Evolutionary conservation across 2,113 vertebrate species (phyloP), one percentile per base, ranked within the genome.

Genomic region (Zosterops lateralis): DNA sequence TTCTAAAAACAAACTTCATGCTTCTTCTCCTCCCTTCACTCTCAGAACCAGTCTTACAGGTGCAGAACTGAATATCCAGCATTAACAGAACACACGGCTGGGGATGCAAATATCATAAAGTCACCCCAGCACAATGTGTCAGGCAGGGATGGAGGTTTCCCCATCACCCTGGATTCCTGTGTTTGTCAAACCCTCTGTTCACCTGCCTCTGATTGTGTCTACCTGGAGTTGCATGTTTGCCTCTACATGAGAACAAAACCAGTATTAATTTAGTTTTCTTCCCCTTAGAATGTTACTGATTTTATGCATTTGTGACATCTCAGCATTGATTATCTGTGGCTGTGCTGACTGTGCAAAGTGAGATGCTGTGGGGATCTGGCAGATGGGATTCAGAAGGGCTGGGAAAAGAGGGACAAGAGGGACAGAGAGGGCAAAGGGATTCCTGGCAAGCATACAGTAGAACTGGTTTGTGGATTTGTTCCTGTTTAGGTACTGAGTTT

Each of bases 311-410:
- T 38, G 18, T 31, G 76, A 15, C 12, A n/a, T 16, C 7, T 75
- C 21, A 14, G 8, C 10, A 4, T 4, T 2, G 3, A 4, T 40
- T 21, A 0, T 4, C 32, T 11, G 38, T 38, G 58, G 17, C 44
- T 45, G 44, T 31, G 62, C 34, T 60, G 58, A 26, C 9, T 18
- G 36, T 47, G n/a, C 32, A 10, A 6, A 44, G 24, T 29, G 74
- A 36, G 40, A 31, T 25, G 74, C 29, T 57, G 9, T 29, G 14
- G 34, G 53, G 9, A 2, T 3, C 47, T 56, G 29, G 26, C 38
- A 48, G 12, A 3, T 1, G 13, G 32, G 25, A 36, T 53, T 53
- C 31, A 21, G 24, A 68, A 38, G 45, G 32, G 17, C 50, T 82
- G n/a, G 51, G 75, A 53, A 48, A 75, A 66, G 32, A 48, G 20